Evolutionary conservation across 2,797 vertebrate species (phyloP).

Genomic region (Ctenochaetus hawaiiensis): DNA sequence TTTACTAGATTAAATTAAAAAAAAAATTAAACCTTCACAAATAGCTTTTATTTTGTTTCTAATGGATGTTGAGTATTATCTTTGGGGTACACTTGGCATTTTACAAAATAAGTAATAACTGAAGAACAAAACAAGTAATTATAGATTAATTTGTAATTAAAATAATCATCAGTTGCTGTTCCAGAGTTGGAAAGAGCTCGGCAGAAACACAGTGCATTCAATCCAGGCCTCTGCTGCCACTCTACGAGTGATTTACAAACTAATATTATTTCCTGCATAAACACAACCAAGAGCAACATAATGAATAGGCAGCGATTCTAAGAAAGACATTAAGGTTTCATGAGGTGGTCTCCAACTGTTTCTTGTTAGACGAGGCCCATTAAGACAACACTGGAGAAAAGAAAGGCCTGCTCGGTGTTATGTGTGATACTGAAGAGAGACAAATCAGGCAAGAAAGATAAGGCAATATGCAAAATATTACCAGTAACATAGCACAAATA

Average conservation of each 20-base stretch:
- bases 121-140: slow-evolving; percentile 13
- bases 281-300: slow-evolving; percentile 38
- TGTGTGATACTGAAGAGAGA: slow-evolving; percentile 18
- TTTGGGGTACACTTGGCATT: slow-evolving; percentile 15
- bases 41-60: background rate
- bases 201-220: background rate
- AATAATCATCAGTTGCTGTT: slow-evolving; percentile 15
- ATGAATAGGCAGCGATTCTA: slow-evolving; percentile 40
- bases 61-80: background rate
- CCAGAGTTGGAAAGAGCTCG: slow-evolving; percentile 5
- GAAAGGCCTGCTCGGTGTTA: slow-evolving; percentile 29
- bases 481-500: slow-evolving; percentile 27
- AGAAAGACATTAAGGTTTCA: slow-evolving; percentile 59
- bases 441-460: slow-evolving; percentile 26
- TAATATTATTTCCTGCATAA: slow-evolving; percentile 36
- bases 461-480: slow-evolving; percentile 40
- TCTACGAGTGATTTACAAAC: slow-evolving; percentile 36
- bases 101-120: slow-evolving; percentile 5
- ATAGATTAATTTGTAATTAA: slow-evolving; percentile 24
- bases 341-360: slow-evolving; percentile 58
- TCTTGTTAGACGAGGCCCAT: slow-evolving; percentile 50
- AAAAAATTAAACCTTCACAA: background rate
- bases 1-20: slow-evolving; percentile 17
- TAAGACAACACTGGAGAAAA: slow-evolving; percentile 36
- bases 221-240: background rate